Evolutionary conservation across 2,888 invertebrate species (phyloP).

Genomic region (Hirtodrosophila confusa): DNA sequence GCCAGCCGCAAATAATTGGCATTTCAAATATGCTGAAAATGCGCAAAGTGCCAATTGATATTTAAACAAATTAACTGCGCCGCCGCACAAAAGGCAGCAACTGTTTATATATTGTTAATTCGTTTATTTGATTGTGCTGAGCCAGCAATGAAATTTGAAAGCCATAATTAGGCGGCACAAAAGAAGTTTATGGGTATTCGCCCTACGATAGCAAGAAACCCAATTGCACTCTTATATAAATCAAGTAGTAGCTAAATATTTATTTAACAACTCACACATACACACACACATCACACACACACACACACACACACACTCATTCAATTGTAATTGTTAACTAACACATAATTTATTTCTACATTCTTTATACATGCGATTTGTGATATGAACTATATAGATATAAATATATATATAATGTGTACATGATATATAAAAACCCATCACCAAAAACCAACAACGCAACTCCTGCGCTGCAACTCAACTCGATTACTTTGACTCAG

Average conservation of each 20-base stretch:
- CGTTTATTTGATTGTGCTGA: constrained; percentile 24
- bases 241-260: too few relatives aligned
- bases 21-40: constrained; percentile 73
- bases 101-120: constrained; percentile 14
- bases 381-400: constrained; percentile 35
- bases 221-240: too few relatives aligned
- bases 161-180: constrained; percentile 37
- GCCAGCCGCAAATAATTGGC: constrained; percentile 71
- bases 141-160: constrained; percentile 8
- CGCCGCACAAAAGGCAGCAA: constrained; percentile 45
- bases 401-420: constrained; percentile 47
- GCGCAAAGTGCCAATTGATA: constrained; percentile 59
- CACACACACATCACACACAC: too few relatives aligned
- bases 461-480: constrained; percentile 64
- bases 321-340: constrained; percentile 71
- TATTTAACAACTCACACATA: constrained; percentile 6
- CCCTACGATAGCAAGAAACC: too few relatives aligned
- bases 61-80: constrained; percentile 68
- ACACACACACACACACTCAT: constrained; percentile 29
- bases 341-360: constrained; percentile 75
- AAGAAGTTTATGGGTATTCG: constrained; percentile 5
- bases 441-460: constrained; percentile 65
- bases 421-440: constrained; percentile 56
- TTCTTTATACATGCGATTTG: constrained; percentile 72
- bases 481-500: constrained; percentile 47